Conservation (phyloP, 2,113 vertebrate genomes). For the Misgurnus mizolepis region DNA sequence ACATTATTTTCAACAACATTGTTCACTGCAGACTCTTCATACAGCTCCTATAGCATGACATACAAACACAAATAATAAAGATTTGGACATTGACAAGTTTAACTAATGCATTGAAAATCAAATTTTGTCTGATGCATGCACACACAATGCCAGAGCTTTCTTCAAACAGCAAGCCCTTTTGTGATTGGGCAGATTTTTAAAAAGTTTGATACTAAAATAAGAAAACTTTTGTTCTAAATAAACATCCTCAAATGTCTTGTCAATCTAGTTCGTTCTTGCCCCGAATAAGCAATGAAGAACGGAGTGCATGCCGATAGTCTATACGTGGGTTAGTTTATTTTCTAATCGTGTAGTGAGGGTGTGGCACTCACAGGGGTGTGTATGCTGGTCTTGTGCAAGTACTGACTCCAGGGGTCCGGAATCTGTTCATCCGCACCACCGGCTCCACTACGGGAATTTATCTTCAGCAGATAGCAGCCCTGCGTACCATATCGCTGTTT, state of each 20-base stretch:
- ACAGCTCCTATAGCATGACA: slow-evolving; percentile 74
- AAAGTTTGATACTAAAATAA: too few species aligned
- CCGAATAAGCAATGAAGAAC: too few species aligned
- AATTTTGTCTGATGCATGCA: too few species aligned
- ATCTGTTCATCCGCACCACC: slow-evolving; percentile 90
- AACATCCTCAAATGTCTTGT: too few species aligned
- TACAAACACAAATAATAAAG: neutral
- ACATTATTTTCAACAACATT: slow-evolving; percentile 79
- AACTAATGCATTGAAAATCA: too few species aligned
- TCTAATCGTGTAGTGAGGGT: neutral
- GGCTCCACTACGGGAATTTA: slow-evolving; percentile 85
- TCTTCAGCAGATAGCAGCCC: slow-evolving; percentile 94
- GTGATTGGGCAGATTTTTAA: neutral
- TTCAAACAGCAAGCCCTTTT: neutral
- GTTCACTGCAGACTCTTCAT: slow-evolving; percentile 78
- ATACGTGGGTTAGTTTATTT: neutral
- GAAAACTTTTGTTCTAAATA: too few species aligned
- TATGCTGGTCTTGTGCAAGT: slow-evolving; percentile 87
- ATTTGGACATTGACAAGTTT: too few species aligned
- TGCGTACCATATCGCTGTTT: slow-evolving; percentile 95
- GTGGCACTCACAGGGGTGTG: slow-evolving; percentile 79
- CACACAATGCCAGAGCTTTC: too few species aligned
- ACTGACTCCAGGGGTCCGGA: slow-evolving; percentile 98
- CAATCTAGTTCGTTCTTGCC: too few species aligned
- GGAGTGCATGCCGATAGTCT: too few species aligned